Percentiles rank a stretch among this genome's conserved stretches.
Evolutionary conservation across 2,888 invertebrate genomes (phyloP).

Genomic region (Eueremaeus valkanovi): DNA sequence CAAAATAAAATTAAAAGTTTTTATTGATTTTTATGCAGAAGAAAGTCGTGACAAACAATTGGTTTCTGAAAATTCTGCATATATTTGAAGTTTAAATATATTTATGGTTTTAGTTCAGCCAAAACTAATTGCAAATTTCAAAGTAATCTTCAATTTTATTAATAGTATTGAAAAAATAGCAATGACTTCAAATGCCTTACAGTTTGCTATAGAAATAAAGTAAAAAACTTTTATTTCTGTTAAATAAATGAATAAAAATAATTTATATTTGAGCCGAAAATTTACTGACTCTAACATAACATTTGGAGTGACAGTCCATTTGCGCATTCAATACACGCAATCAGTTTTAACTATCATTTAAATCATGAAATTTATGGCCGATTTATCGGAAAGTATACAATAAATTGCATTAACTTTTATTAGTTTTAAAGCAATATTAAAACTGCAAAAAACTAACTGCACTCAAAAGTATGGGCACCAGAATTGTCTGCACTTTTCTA

Average conservation of each 20-base stretch:
- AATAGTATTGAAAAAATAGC: neutral
- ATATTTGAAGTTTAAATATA: too few species aligned
- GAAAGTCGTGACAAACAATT: too few species aligned
- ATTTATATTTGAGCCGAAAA: neutral
- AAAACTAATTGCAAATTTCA: neutral
- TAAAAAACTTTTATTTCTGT: neutral
- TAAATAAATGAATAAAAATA: conserved; percentile 3
- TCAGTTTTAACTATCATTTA: neutral
- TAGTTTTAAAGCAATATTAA: neutral
- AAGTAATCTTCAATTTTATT: neutral
- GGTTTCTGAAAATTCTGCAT: too few species aligned
- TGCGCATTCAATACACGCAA: neutral
- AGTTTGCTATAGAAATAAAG: neutral
- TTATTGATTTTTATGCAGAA: too few species aligned
- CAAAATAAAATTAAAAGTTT: neutral
- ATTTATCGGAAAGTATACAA: neutral
- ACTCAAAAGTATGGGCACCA: neutral
- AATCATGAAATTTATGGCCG: conserved; percentile 11
- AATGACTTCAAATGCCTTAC: neutral
- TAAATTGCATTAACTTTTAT: conserved; percentile 8
- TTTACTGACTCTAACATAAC: conserved; percentile 4
- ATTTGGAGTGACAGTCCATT: conserved; percentile 10
- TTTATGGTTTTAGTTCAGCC: too few species aligned
- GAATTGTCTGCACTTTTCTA: too few species aligned
- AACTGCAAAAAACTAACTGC: neutral